Percentiles rank a stretch among this genome's conserved stretches.
phyloP scores from a whole-genome alignment of 2,888 invertebrate genomes.

The Pseudoips prasinana region DNA sequence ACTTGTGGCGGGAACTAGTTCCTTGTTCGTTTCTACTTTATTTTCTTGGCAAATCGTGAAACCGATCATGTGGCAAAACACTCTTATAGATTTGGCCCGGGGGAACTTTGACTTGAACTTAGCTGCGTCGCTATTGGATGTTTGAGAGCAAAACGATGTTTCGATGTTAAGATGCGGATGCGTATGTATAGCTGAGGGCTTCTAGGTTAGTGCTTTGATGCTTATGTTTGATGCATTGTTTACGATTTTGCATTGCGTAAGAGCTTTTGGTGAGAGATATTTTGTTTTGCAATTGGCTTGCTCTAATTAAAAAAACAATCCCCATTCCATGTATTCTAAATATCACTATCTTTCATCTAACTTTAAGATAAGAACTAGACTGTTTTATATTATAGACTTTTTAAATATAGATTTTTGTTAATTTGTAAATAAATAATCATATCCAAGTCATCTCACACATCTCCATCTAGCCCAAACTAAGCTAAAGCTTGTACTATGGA shows the following conservation, averaged over 20 bases:
- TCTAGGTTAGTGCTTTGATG: constrained; percentile 31
- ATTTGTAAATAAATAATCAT: too few relatives aligned
- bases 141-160: constrained; percentile 79
- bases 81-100: constrained; percentile 76
- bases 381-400: too few relatives aligned
- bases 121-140: constrained; percentile 52
- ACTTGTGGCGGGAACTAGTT: constrained; percentile 62
- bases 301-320: too few relatives aligned
- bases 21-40: constrained; percentile 63
- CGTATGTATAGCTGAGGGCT: constrained; percentile 55
- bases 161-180: constrained; percentile 58
- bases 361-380: too few relatives aligned
- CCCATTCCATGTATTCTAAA: too few relatives aligned
- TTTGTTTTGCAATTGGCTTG: too few relatives aligned
- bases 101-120: constrained; percentile 76
- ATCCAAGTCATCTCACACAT: too few relatives aligned
- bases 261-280: neutral
- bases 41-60: constrained; percentile 78
- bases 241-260: constrained; percentile 13
- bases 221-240: constrained; percentile 25
- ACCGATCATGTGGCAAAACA: constrained; percentile 80
- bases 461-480: too few relatives aligned
- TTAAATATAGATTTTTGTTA: too few relatives aligned
- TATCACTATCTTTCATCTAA: too few relatives aligned
- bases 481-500: too few relatives aligned